phyloP scores from a whole-genome alignment of 2,888 invertebrate species.

The Ornithoptera alexandrae region DNA sequence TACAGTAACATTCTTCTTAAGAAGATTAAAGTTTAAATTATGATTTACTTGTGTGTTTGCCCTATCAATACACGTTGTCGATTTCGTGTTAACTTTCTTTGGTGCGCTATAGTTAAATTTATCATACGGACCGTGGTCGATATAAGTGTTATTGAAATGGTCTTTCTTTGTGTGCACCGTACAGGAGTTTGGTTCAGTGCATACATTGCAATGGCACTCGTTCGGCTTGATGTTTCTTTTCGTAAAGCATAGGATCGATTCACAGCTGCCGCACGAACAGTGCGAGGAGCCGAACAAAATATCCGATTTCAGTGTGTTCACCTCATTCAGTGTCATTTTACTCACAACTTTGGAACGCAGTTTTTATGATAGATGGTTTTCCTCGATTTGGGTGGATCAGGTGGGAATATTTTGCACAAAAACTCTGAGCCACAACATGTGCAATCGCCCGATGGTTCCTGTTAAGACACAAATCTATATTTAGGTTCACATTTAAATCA shows the following conservation, averaged over 20 bases:
- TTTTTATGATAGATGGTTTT: slow-evolving; percentile 21
- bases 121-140: background rate
- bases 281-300: slow-evolving; percentile 29
- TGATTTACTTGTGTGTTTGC: slow-evolving; percentile 1
- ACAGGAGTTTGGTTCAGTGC: slow-evolving; percentile 20
- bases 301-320: slow-evolving; percentile 17
- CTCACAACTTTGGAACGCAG: slow-evolving; percentile 19
- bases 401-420: background rate
- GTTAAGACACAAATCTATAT: background rate
- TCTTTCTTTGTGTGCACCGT: background rate
- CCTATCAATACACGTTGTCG: background rate
- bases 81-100: background rate
- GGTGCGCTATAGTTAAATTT: background rate
- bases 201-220: slow-evolving; percentile 10
- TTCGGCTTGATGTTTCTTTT: slow-evolving; percentile 35
- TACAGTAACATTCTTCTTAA: slow-evolving; percentile 17
- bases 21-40: slow-evolving; percentile 11
- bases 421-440: slow-evolving; percentile 1
- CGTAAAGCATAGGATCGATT: slow-evolving; percentile 43
- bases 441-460: background rate
- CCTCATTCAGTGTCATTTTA: slow-evolving; percentile 17
- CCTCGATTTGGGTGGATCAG: background rate
- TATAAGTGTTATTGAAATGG: background rate
- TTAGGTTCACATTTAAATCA: background rate
- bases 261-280: slow-evolving; percentile 53